Evolutionary conservation across 2,113 vertebrate genomes (phyloP).

Genomic region (Lanius ludovicianus): DNA sequence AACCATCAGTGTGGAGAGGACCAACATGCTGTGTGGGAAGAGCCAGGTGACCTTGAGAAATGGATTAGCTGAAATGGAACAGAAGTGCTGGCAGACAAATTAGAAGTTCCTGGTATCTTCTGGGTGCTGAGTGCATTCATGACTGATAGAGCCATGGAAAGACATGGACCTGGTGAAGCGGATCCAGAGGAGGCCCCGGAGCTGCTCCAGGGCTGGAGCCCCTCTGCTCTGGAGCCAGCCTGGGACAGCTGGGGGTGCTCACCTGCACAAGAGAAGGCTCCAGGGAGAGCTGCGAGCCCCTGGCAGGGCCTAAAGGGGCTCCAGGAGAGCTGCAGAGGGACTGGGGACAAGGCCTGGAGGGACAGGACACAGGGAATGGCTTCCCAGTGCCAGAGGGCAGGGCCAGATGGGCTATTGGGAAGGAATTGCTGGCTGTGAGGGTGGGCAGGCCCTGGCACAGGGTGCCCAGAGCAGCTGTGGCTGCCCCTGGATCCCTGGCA

Average conservation of each 20-base stretch:
- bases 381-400: not conserved
- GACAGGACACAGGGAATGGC: not conserved
- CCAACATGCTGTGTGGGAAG: accelerated
- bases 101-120: not conserved
- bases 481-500: not conserved
- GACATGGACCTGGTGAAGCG: too few relatives aligned
- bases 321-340: not conserved
- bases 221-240: not conserved
- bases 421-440: not conserved
- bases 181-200: not conserved
- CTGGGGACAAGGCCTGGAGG: not conserved
- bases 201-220: not conserved
- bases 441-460: not conserved
- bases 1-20: accelerated
- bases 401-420: accelerated
- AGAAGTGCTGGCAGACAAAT: not conserved
- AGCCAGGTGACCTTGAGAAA: not conserved
- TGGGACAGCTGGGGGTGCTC: not conserved
- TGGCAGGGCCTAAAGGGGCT: not conserved
- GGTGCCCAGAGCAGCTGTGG: not conserved
- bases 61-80: accelerated
- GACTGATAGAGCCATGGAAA: not conserved
- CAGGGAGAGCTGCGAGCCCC: not conserved
- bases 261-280: not conserved
- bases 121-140: not conserved